These are phyloP conservation scores for Chrysemys picta DNA, from an alignment of 2,113 vertebrate species.

Conservation along the genomic window DNA sequence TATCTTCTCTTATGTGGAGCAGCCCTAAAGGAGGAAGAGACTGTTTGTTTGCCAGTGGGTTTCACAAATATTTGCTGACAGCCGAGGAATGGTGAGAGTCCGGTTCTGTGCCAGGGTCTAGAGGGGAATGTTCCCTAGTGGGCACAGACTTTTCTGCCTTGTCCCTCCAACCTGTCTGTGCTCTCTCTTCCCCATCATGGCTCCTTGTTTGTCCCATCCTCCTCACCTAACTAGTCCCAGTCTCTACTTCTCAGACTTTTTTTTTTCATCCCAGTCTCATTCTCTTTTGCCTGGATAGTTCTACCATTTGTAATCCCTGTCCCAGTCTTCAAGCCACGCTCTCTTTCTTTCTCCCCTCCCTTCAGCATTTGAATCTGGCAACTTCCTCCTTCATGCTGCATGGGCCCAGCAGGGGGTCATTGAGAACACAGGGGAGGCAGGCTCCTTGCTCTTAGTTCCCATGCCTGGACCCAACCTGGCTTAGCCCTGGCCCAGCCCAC, in stretches of 20 bases:
- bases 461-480: neutral
- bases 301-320: neutral
- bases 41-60: neutral
- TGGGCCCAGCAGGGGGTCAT: neutral
- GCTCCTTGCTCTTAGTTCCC: neutral
- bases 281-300: neutral
- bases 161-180: neutral
- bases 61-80: neutral
- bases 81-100: neutral
- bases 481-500: neutral
- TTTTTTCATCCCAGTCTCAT: neutral
- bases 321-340: too few relatives aligned
- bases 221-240: neutral
- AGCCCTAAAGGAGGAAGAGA: neutral
- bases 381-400: neutral
- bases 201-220: neutral
- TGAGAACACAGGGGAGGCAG: neutral
- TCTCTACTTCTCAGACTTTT: neutral
- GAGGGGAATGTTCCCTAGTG: neutral
- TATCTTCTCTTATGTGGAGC: neutral
- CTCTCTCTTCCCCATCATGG: neutral
- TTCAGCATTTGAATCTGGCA: neutral
- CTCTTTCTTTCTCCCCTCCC: neutral
- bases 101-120: neutral
- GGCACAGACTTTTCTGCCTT: neutral